These are phyloP conservation scores for Lampris megalopsis DNA, from an alignment of 2,113 vertebrate species.

Conservation along the genomic window DNA sequence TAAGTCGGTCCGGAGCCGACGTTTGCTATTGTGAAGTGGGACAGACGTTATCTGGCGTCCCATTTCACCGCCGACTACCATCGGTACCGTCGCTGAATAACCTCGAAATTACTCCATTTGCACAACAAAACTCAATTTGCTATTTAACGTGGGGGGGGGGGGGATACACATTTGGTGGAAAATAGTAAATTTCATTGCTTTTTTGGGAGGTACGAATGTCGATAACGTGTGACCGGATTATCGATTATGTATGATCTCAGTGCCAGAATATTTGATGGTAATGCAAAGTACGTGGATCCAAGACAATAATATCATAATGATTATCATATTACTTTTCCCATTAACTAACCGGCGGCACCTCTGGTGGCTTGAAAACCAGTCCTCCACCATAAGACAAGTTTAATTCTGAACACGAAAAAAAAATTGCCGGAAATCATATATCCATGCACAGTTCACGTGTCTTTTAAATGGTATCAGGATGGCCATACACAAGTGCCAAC, in stretches of 20 bases:
- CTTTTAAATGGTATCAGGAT: constrained; percentile 24
- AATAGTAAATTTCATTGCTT: not conserved
- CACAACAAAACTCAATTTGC: no score
- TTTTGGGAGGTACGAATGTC: not conserved
- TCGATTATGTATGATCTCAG: constrained; percentile 1
- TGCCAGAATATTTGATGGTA: constrained; percentile 13
- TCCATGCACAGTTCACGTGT: constrained; percentile 7
- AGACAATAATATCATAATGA: not conserved
- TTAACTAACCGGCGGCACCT: not conserved
- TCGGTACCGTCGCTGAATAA: no score
- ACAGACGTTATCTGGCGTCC: not conserved
- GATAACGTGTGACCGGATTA: constrained; percentile 15
- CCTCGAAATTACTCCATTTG: not conserved
- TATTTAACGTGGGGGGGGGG: no score
- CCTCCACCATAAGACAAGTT: constrained; percentile 16
- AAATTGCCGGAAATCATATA: constrained; percentile 8
- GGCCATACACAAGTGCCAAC: constrained; percentile 66
- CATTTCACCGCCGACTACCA: not conserved
- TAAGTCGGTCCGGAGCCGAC: not conserved
- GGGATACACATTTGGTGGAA: not conserved
- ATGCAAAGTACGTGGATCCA: not conserved
- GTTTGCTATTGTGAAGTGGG: not conserved
- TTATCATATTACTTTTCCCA: not conserved
- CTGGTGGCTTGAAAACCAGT: constrained; percentile 5
- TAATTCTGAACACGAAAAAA: constrained; percentile 12